These are phyloP conservation scores for Phataginus tetradactyla DNA, from an alignment of 2,797 vertebrate genomes.

Conservation along the genomic window DNA sequence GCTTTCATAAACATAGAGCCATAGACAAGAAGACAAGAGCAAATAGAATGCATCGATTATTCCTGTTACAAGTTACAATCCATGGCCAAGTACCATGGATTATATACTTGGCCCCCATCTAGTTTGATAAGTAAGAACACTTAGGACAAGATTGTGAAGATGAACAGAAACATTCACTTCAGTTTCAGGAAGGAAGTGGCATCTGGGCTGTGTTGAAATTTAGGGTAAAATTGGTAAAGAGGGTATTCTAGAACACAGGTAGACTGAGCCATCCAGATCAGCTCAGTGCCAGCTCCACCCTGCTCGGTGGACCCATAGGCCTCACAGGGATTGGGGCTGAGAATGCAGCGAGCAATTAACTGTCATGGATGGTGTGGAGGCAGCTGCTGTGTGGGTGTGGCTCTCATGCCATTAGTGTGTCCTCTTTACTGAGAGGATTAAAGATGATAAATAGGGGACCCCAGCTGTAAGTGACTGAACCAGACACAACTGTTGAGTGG, in stretches of 20 bases:
- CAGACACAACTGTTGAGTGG: background rate
- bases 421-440: background rate
- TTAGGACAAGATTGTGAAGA: background rate
- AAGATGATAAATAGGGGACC: background rate
- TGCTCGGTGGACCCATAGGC: background rate
- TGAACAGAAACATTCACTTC: background rate
- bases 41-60: background rate
- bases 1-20: background rate
- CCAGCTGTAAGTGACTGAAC: accelerated
- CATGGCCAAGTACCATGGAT: background rate
- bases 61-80: background rate
- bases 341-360: background rate
- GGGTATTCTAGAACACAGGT: background rate
- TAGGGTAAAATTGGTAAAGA: background rate
- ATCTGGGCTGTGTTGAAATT: background rate
- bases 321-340: background rate
- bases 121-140: background rate
- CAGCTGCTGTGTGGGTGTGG: background rate
- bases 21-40: background rate
- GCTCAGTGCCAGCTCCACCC: background rate
- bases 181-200: background rate
- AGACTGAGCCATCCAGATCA: background rate
- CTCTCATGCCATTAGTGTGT: background rate
- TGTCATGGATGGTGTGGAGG: background rate
- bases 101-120: background rate